Evolutionary conservation across 2,113 vertebrate species (phyloP).

Genomic region (Sinocyclocheilus anophthalmus): DNA sequence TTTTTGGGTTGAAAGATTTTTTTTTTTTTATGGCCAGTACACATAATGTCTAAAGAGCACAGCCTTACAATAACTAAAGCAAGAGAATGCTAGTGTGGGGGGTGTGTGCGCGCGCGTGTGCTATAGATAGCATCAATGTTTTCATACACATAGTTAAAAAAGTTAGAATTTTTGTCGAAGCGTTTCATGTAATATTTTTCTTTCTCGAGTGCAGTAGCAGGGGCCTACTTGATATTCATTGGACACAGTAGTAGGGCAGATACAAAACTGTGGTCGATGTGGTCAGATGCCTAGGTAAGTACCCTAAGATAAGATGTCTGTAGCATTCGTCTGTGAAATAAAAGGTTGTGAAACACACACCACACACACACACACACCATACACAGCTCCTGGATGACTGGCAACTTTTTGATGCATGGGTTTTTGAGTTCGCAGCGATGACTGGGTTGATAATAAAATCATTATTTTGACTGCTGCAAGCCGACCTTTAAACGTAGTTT

Average conservation of each 20-base stretch:
- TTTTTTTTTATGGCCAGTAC: too few species aligned
- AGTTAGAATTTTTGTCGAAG: neutral
- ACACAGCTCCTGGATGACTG: neutral
- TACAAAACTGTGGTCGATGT: slow-evolving; percentile 3
- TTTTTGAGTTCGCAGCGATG: slow-evolving; percentile 8
- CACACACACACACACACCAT: neutral
- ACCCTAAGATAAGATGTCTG: slow-evolving; percentile 33
- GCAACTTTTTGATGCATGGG: neutral
- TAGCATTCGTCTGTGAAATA: slow-evolving; percentile 39
- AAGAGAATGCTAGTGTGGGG: too few species aligned
- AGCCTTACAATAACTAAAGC: neutral
- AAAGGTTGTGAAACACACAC: slow-evolving; percentile 16
- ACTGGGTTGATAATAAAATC: neutral
- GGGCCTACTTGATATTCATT: slow-evolving; percentile 43
- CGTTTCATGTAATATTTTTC: neutral
- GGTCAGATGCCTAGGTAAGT: slow-evolving; percentile 33
- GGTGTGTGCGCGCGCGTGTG: too few species aligned
- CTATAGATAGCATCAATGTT: neutral
- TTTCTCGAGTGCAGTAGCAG: neutral
- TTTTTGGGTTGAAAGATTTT: neutral
- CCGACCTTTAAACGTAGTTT: slow-evolving; percentile 20
- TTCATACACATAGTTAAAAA: neutral
- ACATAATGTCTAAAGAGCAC: neutral
- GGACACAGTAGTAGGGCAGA: slow-evolving; percentile 38
- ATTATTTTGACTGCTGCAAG: neutral